These are phyloP conservation scores for Micropterix aruncella DNA, from an alignment of 2,888 invertebrate genomes.

Conservation along the genomic window DNA sequence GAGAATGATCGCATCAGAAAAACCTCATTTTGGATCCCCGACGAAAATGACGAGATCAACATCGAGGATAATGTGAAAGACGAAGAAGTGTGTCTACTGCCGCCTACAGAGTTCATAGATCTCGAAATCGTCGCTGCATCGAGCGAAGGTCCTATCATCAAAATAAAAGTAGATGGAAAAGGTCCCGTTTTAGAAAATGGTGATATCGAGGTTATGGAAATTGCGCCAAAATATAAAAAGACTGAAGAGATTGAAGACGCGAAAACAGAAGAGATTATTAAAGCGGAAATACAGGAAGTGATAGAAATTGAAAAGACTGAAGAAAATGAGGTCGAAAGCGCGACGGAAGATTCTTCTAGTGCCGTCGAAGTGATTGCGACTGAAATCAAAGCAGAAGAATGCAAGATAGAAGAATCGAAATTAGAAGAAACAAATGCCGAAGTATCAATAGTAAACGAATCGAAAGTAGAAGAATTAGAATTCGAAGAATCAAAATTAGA, in stretches of 20 bases:
- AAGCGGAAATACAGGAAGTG: constrained; percentile 15
- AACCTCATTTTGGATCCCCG: constrained; percentile 28
- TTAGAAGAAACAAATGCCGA: constrained; percentile 11
- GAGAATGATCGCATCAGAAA: constrained; percentile 24
- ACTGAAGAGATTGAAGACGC: constrained; percentile 3
- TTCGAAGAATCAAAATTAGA: constrained; percentile 18
- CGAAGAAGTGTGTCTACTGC: constrained; percentile 7
- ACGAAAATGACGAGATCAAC: constrained; percentile 16
- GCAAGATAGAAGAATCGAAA: constrained; percentile 11
- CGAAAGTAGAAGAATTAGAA: constrained; percentile 12
- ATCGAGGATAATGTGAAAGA: constrained; percentile 10
- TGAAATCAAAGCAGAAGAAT: constrained; percentile 4
- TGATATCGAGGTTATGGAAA: constrained; percentile 6
- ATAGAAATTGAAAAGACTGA: constrained; percentile 18
- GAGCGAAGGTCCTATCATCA: constrained; percentile 2
- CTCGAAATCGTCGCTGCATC: not conserved
- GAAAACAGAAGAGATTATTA: constrained; percentile 7
- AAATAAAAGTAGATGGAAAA: constrained; percentile 1
- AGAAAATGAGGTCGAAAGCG: constrained; percentile 17
- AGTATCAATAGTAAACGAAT: constrained; percentile 3
- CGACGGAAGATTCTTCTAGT: constrained; percentile 6
- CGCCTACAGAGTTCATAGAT: constrained; percentile 1
- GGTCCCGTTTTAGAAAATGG: constrained; percentile 1
- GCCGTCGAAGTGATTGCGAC: constrained; percentile 2
- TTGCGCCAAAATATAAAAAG: constrained; percentile 3